Percentiles rank a stretch among this genome's conserved stretches.
Conservation (phyloP, 2,113 vertebrate genomes). For the Gymnocephalus cernua region DNA sequence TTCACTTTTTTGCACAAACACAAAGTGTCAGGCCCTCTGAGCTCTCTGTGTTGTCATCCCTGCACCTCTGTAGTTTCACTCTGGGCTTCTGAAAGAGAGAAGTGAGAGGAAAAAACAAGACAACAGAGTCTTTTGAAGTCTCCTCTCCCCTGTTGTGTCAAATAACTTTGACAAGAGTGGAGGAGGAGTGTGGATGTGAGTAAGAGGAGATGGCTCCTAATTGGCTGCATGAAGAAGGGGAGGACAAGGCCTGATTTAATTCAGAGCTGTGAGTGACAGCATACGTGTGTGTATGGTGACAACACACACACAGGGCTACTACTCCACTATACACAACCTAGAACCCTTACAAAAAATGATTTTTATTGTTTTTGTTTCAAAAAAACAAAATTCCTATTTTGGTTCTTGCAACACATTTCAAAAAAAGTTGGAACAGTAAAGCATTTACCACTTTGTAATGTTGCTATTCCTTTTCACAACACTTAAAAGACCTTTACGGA, state of each 20-base stretch:
- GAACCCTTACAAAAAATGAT: background rate
- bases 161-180: slow-evolving; percentile 67
- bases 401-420: too few relatives aligned
- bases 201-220: slow-evolving; percentile 67
- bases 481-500: too few relatives aligned
- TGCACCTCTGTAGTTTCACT: slow-evolving; percentile 73
- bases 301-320: background rate
- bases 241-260: slow-evolving; percentile 38
- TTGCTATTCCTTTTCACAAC: too few relatives aligned
- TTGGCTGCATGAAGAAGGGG: slow-evolving; percentile 61
- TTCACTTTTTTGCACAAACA: slow-evolving; percentile 39
- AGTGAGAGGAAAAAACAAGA: slow-evolving; percentile 49
- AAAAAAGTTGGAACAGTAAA: too few relatives aligned
- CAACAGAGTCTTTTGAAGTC: slow-evolving; percentile 74
- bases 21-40: slow-evolving; percentile 38
- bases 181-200: slow-evolving; percentile 64
- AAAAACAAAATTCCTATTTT: too few relatives aligned
- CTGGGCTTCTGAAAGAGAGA: slow-evolving; percentile 51
- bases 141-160: slow-evolving; percentile 67
- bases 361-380: too few relatives aligned
- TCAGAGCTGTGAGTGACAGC: slow-evolving; percentile 29
- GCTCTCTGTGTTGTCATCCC: slow-evolving; percentile 64
- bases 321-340: background rate
- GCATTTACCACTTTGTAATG: too few relatives aligned
- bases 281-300: background rate